Evolutionary conservation across 92 coral and sea anemone species (phyloP), one percentile per base, ranked within the genome.

Genomic region (Parazoanthus swiftii): DNA sequence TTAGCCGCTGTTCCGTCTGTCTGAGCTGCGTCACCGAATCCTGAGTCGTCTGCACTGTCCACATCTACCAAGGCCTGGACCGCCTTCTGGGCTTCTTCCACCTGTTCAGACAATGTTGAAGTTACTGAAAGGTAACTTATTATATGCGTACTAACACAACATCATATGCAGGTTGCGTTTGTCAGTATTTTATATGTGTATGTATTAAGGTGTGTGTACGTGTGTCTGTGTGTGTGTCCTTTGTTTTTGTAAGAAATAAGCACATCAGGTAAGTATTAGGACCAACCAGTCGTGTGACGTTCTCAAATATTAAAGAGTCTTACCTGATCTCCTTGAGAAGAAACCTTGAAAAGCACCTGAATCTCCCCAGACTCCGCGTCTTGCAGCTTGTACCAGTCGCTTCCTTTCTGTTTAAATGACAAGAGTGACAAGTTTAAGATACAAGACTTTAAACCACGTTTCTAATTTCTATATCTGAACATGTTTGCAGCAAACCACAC

Each of bases 321-420:
- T 29, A 94, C 98, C 93, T 92, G 89, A 44, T 94, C 94, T 16
- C 93, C 98, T 16, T 93, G 93, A 14, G 84, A 70, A 23, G 95
- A 92, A 54, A 93, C 89, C 80, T 94, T 94, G n/a, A 94, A 85
- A 44, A 91, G 88, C 39, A 95, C 73, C 73, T 94, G 98, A 29
- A 95, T 95, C 72, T 95, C 95, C 43, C 98, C 98, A 20, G 92
- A 80, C 44, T 95, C 98, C 4, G 89, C 93, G 46, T 95, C 98
- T 39, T 91, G 91, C n/a, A 95, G 91, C 39, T 91, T 91, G 88
- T 74, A 89, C 98, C 98, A 95, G 13, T 90, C 93, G 37, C 94
- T 91, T 75, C 88, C 91, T 82, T 93, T 92, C 92, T 95, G 92
- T 89, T 43, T 68, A 16, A 5, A 58, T 8, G 20, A 63, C 11